Evolutionary conservation across 2,797 vertebrate genomes (phyloP).

Genomic region (Siniperca obscura): DNA sequence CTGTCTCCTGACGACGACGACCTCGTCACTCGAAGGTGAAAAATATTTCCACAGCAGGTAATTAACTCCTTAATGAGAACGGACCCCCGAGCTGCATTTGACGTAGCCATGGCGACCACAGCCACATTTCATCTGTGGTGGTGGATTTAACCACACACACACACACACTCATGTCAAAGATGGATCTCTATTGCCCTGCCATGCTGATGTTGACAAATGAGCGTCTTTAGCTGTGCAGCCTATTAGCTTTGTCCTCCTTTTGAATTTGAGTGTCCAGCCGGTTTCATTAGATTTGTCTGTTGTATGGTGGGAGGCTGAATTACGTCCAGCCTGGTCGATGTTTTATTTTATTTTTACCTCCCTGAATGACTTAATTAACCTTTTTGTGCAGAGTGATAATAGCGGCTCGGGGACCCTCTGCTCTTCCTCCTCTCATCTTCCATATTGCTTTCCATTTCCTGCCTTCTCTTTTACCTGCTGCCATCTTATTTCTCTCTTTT

Average conservation of each 20-base stretch:
- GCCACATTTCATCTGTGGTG: neutral
- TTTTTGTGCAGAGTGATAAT: slow-evolving; percentile 48
- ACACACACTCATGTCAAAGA: slow-evolving; percentile 31
- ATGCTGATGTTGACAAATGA: slow-evolving; percentile 75
- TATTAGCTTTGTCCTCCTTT: slow-evolving; percentile 45
- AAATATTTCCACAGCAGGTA: slow-evolving; percentile 64
- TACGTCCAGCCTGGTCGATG: neutral
- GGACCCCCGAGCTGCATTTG: slow-evolving; percentile 39
- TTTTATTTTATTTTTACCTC: neutral
- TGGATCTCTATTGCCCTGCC: slow-evolving; percentile 48
- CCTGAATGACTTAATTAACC: slow-evolving; percentile 73
- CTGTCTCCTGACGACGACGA: slow-evolving; percentile 22
- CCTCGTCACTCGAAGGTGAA: slow-evolving; percentile 56
- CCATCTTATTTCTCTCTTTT: neutral
- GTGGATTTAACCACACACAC: slow-evolving; percentile 7
- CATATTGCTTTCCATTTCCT: slow-evolving; percentile 22
- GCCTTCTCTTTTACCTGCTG: neutral
- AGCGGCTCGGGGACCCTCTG: slow-evolving; percentile 27
- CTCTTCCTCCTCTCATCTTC: slow-evolving; percentile 11
- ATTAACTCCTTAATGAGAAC: slow-evolving; percentile 74
- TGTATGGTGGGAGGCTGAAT: slow-evolving; percentile 34
- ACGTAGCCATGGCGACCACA: slow-evolving; percentile 61
- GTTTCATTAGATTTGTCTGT: slow-evolving; percentile 53
- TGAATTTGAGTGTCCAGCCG: slow-evolving; percentile 22
- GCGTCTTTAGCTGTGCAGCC: slow-evolving; percentile 48